Percentiles rank a stretch among this genome's conserved stretches.
Evolutionary conservation across 2,797 vertebrate genomes (phyloP).

Genomic region (Eospalax fontanierii): DNA sequence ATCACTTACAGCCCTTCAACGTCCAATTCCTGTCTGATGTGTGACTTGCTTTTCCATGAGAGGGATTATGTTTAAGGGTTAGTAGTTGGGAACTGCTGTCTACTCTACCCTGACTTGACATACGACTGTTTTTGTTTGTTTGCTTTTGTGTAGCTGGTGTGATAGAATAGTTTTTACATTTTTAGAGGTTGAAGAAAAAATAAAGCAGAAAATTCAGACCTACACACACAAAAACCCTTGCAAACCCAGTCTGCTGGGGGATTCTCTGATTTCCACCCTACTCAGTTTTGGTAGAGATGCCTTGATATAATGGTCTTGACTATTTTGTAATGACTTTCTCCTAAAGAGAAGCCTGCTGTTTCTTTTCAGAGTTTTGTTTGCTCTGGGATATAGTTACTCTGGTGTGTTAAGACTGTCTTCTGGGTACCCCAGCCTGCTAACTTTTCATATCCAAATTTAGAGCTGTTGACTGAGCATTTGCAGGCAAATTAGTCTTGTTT

Average conservation of each 20-base stretch:
- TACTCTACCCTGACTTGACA: neutral
- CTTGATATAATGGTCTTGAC: neutral
- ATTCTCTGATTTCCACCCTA: neutral
- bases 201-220: neutral
- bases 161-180: conserved; percentile 31
- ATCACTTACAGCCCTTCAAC: neutral
- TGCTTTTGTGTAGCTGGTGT: neutral
- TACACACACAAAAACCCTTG: neutral
- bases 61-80: neutral
- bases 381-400: neutral
- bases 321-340: neutral
- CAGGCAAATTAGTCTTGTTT: neutral
- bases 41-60: neutral
- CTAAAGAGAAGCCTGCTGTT: neutral
- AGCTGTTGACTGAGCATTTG: neutral
- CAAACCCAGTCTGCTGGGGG: neutral
- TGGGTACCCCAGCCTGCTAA: neutral
- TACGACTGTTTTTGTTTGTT: neutral
- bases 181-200: neutral
- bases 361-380: neutral
- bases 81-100: conserved; percentile 18
- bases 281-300: neutral
- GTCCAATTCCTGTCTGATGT: neutral
- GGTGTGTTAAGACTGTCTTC: neutral
- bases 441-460: neutral